Conservation (phyloP, 2,797 vertebrate genomes). For the Chrosomus eos region DNA sequence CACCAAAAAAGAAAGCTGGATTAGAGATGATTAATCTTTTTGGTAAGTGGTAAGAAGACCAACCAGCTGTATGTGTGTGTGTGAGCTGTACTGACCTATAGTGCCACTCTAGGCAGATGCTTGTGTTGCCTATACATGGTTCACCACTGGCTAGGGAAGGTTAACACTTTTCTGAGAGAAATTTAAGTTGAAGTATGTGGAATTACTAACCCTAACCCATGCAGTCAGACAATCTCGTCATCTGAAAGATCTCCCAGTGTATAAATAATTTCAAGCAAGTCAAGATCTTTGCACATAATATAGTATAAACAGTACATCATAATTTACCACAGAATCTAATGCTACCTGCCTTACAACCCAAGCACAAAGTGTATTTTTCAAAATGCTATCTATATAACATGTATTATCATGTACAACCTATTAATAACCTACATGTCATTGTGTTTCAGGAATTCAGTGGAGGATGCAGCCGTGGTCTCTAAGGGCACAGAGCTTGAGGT, state of each 20-base stretch:
- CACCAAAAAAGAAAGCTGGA: background rate
- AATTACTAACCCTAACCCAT: background rate
- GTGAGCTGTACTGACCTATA: background rate
- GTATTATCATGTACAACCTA: slow-evolving; percentile 9
- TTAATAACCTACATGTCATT: slow-evolving; percentile 13
- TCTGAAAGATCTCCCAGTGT: background rate
- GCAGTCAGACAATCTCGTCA: too few species aligned
- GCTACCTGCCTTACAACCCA: background rate
- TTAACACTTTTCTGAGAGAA: background rate
- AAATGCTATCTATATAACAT: background rate
- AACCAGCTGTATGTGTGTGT: background rate
- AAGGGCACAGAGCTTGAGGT: slow-evolving; percentile 20
- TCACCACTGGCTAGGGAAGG: background rate
- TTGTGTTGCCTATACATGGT: background rate
- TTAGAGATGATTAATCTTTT: slow-evolving; percentile 8
- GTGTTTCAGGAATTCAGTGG: slow-evolving; percentile 49
- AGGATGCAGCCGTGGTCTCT: slow-evolving; percentile 20
- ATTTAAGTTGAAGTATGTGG: background rate
- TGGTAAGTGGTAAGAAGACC: background rate
- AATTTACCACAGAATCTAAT: slow-evolving; percentile 2
- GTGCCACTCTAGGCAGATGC: background rate
- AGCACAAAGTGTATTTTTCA: background rate
- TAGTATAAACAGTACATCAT: background rate
- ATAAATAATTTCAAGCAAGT: background rate
- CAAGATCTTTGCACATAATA: background rate